A percentile compares a stretch with the other conserved stretches of the same genome.
phyloP scores from a whole-genome alignment of 2,888 invertebrate genomes.

The Eremobia ochroleuca region DNA sequence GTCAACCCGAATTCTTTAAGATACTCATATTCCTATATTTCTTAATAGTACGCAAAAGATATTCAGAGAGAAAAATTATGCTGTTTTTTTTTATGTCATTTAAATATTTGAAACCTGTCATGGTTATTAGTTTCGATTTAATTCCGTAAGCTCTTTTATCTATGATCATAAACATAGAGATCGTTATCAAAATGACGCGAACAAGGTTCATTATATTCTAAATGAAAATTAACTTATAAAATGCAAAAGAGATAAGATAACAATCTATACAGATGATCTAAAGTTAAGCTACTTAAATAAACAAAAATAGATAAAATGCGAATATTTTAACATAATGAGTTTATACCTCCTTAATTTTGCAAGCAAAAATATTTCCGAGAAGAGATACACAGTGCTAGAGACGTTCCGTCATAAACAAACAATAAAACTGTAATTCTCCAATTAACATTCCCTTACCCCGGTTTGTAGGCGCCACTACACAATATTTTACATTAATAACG shows the following conservation, averaged over 20 bases:
- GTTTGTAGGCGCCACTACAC: constrained; percentile 65
- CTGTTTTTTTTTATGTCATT: constrained; percentile 20
- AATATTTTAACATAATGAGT: constrained; percentile 33
- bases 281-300: constrained; percentile 13
- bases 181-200: constrained; percentile 45
- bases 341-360: constrained; percentile 30
- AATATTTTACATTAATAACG: constrained; percentile 62
- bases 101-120: constrained; percentile 45
- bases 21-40: constrained; percentile 47
- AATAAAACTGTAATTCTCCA: constrained; percentile 61
- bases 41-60: constrained; percentile 34
- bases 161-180: constrained; percentile 55
- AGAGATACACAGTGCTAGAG: constrained; percentile 48
- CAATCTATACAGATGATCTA: constrained; percentile 37
- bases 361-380: constrained; percentile 36
- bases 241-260: constrained; percentile 39
- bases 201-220: constrained; percentile 44
- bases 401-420: constrained; percentile 45
- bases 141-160: constrained; percentile 46
- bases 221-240: constrained; percentile 62
- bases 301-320: constrained; percentile 31
- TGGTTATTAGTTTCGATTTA: constrained; percentile 26
- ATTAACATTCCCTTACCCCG: constrained; percentile 61
- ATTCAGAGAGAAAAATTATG: constrained; percentile 16
- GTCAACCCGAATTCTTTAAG: constrained; percentile 61